phyloP scores from a whole-genome alignment of 2,888 invertebrate genomes.

The Napeogenes inachia region DNA sequence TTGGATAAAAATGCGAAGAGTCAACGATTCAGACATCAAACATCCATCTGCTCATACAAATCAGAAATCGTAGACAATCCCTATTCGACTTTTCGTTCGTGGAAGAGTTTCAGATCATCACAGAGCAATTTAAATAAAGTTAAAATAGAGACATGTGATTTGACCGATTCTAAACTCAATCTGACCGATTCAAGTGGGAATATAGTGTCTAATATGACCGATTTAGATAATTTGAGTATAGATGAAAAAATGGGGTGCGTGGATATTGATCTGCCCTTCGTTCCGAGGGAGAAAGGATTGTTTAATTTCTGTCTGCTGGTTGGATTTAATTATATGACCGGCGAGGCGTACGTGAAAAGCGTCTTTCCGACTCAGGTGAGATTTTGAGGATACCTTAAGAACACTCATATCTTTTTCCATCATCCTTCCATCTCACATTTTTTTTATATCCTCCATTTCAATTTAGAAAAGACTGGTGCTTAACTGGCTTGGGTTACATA shows the following conservation, averaged over 20 bases:
- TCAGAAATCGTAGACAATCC: conserved; percentile 57
- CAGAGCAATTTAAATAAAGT: conserved; percentile 52
- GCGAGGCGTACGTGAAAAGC: conserved; percentile 83
- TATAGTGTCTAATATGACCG: conserved; percentile 49
- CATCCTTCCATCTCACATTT: no score
- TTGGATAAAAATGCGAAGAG: conserved; percentile 52
- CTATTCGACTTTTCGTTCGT: conserved; percentile 66
- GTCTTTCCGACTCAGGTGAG: conserved; percentile 81
- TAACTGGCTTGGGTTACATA: no score
- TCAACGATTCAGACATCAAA: conserved; percentile 56
- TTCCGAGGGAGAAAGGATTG: conserved; percentile 64
- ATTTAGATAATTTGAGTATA: conserved; percentile 53
- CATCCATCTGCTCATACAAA: conserved; percentile 63
- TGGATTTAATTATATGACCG: conserved; percentile 80
- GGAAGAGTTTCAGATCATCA: conserved; percentile 68
- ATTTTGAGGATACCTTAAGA: not conserved
- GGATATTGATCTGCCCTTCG: conserved; percentile 58
- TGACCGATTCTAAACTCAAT: conserved; percentile 55
- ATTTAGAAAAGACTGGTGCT: no score
- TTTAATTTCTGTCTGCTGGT: conserved; percentile 84
- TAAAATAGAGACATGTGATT: conserved; percentile 43
- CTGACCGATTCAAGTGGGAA: conserved; percentile 57
- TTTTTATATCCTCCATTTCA: no score
- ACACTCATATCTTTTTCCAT: no score
- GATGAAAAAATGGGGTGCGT: conserved; percentile 67